Conservation (phyloP, 2,113 vertebrate species). For the Hippocampus guttulatus region DNA sequence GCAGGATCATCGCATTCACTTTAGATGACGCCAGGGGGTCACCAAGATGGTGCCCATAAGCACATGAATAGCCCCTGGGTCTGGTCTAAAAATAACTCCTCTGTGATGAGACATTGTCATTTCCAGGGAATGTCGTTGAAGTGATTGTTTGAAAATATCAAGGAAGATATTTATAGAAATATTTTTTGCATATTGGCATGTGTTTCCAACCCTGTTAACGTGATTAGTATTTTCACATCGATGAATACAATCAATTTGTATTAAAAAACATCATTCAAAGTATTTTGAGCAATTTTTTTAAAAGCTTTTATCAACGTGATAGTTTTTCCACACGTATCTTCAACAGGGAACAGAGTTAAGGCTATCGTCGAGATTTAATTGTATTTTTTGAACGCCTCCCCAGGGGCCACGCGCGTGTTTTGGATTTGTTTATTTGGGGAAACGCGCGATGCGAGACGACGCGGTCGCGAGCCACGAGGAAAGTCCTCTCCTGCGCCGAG, state of each 20-base stretch:
- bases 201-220: background rate
- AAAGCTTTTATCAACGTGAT: no score
- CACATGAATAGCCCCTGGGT: background rate
- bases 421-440: background rate
- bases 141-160: background rate
- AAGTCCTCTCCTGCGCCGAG: conserved; percentile 53
- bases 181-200: background rate
- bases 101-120: background rate
- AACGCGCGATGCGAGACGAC: conserved; percentile 29
- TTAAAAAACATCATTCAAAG: background rate
- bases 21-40: background rate
- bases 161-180: background rate
- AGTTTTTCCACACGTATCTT: no score
- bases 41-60: background rate
- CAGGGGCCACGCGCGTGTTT: conserved; percentile 13
- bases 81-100: background rate
- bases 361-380: background rate
- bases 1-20: background rate
- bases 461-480: conserved; percentile 38
- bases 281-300: no score
- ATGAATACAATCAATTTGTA: background rate
- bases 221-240: background rate
- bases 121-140: background rate
- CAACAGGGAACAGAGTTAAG: background rate
- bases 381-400: background rate